These are phyloP conservation scores for Papilio demoleus DNA, from an alignment of 2,888 invertebrate genomes.

Conservation along the genomic window DNA sequence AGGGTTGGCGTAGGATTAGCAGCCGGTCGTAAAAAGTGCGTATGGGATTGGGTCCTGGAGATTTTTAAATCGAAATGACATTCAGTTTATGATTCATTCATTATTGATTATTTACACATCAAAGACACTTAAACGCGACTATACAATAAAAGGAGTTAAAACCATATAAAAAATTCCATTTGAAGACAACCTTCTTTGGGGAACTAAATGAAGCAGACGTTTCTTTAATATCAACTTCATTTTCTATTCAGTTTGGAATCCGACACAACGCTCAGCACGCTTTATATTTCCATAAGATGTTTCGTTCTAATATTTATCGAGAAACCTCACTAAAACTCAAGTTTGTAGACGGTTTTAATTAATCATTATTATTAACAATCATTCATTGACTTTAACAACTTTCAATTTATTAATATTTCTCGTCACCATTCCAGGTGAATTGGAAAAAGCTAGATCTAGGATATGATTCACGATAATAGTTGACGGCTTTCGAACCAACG, in stretches of 20 bases:
- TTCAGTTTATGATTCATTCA: neutral
- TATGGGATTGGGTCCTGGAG: too few relatives aligned
- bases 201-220: constrained; percentile 16
- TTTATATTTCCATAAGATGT: constrained; percentile 5
- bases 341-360: neutral
- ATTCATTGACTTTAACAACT: neutral
- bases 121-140: neutral
- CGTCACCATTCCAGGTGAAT: too few relatives aligned
- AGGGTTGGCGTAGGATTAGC: too few relatives aligned
- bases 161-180: constrained; percentile 19
- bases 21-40: too few relatives aligned
- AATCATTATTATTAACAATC: neutral
- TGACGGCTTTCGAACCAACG: too few relatives aligned
- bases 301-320: constrained; percentile 18
- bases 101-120: neutral
- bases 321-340: neutral
- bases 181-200: constrained; percentile 11
- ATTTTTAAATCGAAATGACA: too few relatives aligned
- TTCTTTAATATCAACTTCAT: constrained; percentile 29
- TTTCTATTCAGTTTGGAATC: constrained; percentile 25
- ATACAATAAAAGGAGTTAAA: constrained; percentile 4
- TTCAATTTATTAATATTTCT: too few relatives aligned
- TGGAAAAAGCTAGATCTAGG: too few relatives aligned
- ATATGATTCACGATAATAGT: too few relatives aligned
- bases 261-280: constrained; percentile 1